Percentiles rank a stretch among this genome's conserved stretches.
Conservation (phyloP, 1,140 invertebrate species). For the Drosophila ohnishii region DNA sequence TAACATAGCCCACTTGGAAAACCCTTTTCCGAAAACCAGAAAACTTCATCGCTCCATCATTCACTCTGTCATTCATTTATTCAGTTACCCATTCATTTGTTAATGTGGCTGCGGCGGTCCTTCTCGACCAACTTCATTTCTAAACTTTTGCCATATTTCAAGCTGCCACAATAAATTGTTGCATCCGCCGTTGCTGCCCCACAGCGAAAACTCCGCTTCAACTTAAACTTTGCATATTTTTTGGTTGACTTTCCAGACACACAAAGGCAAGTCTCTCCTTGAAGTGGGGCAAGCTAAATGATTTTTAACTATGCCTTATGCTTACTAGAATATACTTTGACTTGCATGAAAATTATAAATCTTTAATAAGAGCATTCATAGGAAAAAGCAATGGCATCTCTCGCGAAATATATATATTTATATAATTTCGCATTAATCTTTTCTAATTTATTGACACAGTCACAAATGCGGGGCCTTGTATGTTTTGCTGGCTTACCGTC, state of each 20-base stretch:
- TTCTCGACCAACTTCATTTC: constrained; percentile 61
- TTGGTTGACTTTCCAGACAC: constrained; percentile 4
- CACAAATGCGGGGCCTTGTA: constrained; percentile 34
- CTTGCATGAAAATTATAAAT: constrained; percentile 50
- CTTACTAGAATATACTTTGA: neutral
- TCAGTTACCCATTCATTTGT: constrained; percentile 48
- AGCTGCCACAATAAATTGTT: constrained; percentile 69
- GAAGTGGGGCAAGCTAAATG: constrained; percentile 43
- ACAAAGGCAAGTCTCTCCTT: neutral
- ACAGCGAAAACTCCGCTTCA: neutral
- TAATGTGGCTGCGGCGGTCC: constrained; percentile 48
- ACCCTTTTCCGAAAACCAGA: constrained; percentile 10
- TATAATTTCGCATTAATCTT: constrained; percentile 75
- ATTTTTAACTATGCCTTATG: constrained; percentile 64
- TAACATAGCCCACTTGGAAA: neutral
- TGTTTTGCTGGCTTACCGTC: constrained; percentile 60
- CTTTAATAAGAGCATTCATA: constrained; percentile 43
- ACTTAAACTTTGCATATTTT: constrained; percentile 32
- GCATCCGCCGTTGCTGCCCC: neutral
- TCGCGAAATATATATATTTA: constrained; percentile 31
- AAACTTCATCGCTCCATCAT: constrained; percentile 44
- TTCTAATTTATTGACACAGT: constrained; percentile 75
- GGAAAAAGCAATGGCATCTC: neutral
- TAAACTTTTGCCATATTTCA: constrained; percentile 76
- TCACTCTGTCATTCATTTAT: constrained; percentile 48